Base-by-base conservation (phyloP, 2,888 invertebrate species). In the Melanargia galathea region DNA sequence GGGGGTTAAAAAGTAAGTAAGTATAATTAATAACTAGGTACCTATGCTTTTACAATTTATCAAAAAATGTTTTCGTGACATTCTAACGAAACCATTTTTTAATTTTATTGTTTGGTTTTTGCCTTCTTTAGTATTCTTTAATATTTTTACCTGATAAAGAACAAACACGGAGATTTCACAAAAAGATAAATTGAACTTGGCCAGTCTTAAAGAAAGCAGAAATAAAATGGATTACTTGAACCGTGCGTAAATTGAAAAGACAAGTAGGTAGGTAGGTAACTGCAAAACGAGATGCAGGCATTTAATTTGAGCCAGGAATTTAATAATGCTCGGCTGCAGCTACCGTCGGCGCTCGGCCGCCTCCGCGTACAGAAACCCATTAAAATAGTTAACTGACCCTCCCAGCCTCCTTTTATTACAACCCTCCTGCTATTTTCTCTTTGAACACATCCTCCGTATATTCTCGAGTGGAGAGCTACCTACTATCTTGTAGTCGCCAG, bases 381-480 rank as follows among this genome's bases (percentile, higher is more conserved):
- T 66, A 62, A 68, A 69, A 68, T 70, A 69, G 69, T 68, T 66
- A 70, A 70, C 66, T 70, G 70, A 69, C 70, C 70, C 70, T 69
- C 69, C 18, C 51, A 16, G 26, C 62, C 48, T 55, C 56, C 55
- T 55, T 60, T 55, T 33, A 55, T 63, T 40, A 16, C 38, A 40
- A 57, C 45, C 57, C 52, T 45, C 51, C 35, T 18, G 59, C 38
- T 26, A 35, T 40, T 57, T 45, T 60, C 46, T 45, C 49, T 22
- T 48, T 33, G 46, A 55, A 35, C 22, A 46, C 24, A 38, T 38
- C 45, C 55, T 55, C 30, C 43, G 18, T 51, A 26, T 35, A 49
- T 59, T 35, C 20, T 2, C 22, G n/a, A 26, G 48, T n/a, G 16
- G 8, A 4, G 2, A 13, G 13, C 24, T 20, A 10, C 48, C 48